Base-by-base conservation (phyloP, 2,113 vertebrate genomes). In the Odontophorus gujanensis region DNA sequence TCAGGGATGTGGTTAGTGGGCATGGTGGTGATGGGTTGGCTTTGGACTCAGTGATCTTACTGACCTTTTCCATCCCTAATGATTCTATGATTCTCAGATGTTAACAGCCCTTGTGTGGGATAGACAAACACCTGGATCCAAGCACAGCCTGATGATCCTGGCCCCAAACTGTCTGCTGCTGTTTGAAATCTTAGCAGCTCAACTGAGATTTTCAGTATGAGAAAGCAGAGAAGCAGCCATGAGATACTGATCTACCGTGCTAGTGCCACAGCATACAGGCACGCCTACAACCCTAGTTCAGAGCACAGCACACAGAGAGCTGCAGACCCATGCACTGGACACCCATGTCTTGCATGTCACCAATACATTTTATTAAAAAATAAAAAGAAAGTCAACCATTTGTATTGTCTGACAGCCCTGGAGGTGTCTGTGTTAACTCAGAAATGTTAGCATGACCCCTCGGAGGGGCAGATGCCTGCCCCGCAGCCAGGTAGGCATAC, bases 241-340 rank as follows among this genome's bases (percentile, higher is more conserved):
- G 40, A 30, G 65, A 20, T 17, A 12, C 9, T 10, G 6, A 4
- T 16, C 42, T 40, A 25, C 12, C 43, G 14, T 28, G 9, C 9
- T 28, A 15, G 6, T 57, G 5, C 26, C 36, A 21, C 11, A 1
- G 3, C 1, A 1, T 14, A 8, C 1, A 8, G 43, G 34, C 45
- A 13, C 16, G 61, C 57, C 30, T 55, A 18, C 51, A 69, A 50
- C n/a, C 9, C 43, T 38, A 22, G 4, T 2, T 16, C 12, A 6
- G 2, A 38, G 15, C 53, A 66, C 19, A 13, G 32, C 14, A 36
- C 1, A 9, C 22, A 61, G 24, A 66, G 32, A 85, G 28, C 16
- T 25, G 7, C 40, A 20, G 12, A 9, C 13, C 26, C 32, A 22
- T 34, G 47, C 47, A 4, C 1, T 12, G 28, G 17, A 11, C n/a